Evolutionary conservation across 2,797 vertebrate genomes (phyloP), one percentile per base, ranked within the genome.

Genomic region (Platyrinchus mystaceus): DNA sequence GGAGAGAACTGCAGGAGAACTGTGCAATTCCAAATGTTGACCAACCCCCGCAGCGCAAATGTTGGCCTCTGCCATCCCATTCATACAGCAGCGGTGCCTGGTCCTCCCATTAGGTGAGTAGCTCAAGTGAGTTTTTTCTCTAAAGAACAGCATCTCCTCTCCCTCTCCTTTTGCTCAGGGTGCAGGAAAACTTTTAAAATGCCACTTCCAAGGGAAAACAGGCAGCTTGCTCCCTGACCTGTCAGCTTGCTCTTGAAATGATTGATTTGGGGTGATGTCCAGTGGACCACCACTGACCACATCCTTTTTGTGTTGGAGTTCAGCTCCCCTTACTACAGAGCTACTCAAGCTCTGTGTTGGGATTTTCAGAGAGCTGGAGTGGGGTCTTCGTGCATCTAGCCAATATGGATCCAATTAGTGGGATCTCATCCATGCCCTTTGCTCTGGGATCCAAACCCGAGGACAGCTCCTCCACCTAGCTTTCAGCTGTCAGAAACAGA

Each of bases 81-180:
- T 19, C 27, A 3, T 18, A 4, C 0, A 0, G 64, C 0, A 0
- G 37, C 9, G 3, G 19, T 5, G 30, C 0, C 0, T 16, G 34
- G 10, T 64, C 27, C 55, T 74, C 12, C 34, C 36, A 68, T 46
- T 46, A 46, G 34, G 6, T 26, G 34, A 73, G 55, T 4, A 73
- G 50, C 30, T 83, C 24, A 5, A 32, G 32, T 41, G 27, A 56
- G 14, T 53, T 77, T 47, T 46, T 53, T 16, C 39, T 50, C 27
- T 60, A 5, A 28, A 69, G 37, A 82, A 17, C 9, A 81, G 14
- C 43, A 49, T 4, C n/a, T 79, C 43, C 69, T 37, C 22, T 7
- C 50, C 14, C 66, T 52, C 60, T 60, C 20, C 26, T 85, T 74
- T 24, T 56, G 9, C 32, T 62, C 32, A 30, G 14, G 7, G 15